phyloP scores from a whole-genome alignment of 2,113 vertebrate genomes.

The Siniperca knerii region DNA sequence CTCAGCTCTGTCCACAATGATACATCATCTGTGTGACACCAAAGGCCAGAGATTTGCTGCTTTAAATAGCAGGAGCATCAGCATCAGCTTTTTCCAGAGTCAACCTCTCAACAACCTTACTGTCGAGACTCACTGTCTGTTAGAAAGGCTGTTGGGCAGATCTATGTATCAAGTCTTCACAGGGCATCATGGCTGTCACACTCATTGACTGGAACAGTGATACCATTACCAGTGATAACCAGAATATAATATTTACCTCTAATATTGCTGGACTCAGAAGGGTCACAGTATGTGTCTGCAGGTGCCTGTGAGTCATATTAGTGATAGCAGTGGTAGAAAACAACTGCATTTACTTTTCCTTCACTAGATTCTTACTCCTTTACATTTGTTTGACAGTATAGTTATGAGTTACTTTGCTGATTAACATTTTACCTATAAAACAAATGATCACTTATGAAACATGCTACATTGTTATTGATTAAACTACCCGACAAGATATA shows the following conservation, averaged over 20 bases:
- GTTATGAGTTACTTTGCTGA: not conserved
- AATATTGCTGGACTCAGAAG: not conserved
- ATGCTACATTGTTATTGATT: not conserved
- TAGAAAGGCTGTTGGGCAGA: slow-evolving; percentile 9
- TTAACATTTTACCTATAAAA: not conserved
- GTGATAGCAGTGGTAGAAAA: not conserved
- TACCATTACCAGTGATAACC: not conserved
- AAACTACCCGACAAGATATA: not conserved
- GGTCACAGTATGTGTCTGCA: not conserved
- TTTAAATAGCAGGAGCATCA: slow-evolving; percentile 70
- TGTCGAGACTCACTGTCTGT: slow-evolving; percentile 3
- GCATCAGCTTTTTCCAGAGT: slow-evolving; percentile 39
- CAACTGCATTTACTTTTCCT: not conserved
- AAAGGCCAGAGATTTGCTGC: slow-evolving; percentile 32
- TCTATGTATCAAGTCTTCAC: not conserved
- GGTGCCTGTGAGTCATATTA: not conserved
- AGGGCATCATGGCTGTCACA: not conserved
- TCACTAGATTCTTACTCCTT: not conserved
- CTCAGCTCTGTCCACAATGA: slow-evolving; percentile 45
- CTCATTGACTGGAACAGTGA: not conserved
- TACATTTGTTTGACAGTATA: not conserved
- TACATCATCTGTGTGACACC: slow-evolving; percentile 58
- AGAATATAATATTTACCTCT: not conserved
- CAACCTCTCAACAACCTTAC: slow-evolving; percentile 31
- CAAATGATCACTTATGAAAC: not conserved